These are phyloP conservation scores for Phyllopteryx taeniolatus DNA, from an alignment of 2,113 vertebrate species.

Conservation along the genomic window DNA sequence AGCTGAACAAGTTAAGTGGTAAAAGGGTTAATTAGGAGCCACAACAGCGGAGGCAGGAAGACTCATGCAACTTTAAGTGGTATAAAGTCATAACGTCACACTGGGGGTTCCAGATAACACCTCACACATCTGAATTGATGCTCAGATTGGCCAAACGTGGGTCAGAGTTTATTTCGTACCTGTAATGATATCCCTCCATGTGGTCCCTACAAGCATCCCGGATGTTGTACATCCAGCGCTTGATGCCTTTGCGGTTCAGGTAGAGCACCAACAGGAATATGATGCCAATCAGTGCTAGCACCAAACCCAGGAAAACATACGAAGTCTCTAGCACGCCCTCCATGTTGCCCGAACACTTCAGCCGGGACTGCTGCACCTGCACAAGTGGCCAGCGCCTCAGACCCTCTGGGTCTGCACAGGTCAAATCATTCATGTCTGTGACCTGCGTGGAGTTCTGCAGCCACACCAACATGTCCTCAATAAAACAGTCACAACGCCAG, in stretches of 20 bases:
- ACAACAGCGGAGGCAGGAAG: conserved; percentile 47
- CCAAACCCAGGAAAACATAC: conserved; percentile 92
- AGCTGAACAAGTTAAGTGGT: conserved; percentile 23
- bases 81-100: conserved; percentile 39
- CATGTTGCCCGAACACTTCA: conserved; percentile 67
- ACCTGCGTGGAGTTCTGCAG: conserved; percentile 78
- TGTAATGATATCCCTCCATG: conserved; percentile 99
- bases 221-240: conserved; percentile 97
- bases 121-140: conserved; percentile 90
- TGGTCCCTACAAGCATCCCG: conserved; percentile 97
- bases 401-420: conserved; percentile 75
- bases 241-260: conserved; percentile 97
- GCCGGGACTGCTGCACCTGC: conserved; percentile 66
- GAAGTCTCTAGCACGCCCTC: conserved; percentile 88
- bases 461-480: conserved; percentile 82
- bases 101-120: conserved; percentile 20
- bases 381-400: conserved; percentile 70
- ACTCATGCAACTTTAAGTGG: conserved; percentile 80
- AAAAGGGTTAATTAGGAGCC: conserved; percentile 18
- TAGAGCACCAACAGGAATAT: conserved; percentile 97
- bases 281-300: conserved; percentile 92
- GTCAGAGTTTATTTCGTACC: conserved; percentile 95
- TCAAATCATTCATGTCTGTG: conserved; percentile 69
- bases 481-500: conserved; percentile 86
- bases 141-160: conserved; percentile 91